Percentiles rank a stretch among this genome's conserved stretches.
These are phyloP conservation scores for Machaerirhynchus nigripectus DNA, from an alignment of 2,113 vertebrate species.

Conservation along the genomic window DNA sequence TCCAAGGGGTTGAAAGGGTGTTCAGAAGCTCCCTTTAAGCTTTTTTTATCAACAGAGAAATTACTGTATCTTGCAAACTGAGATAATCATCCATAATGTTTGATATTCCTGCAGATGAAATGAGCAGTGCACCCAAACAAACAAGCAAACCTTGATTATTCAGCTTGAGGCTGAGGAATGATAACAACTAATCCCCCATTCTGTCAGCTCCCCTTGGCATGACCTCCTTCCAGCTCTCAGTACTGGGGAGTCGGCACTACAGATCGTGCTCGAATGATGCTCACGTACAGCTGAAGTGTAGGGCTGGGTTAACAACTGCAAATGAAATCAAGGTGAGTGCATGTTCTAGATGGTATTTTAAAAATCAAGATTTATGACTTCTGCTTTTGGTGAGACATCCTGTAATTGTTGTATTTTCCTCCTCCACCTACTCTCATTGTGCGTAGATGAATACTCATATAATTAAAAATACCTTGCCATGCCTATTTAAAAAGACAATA, in stretches of 20 bases:
- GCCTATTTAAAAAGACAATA: conserved; percentile 35
- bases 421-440: conserved; percentile 57
- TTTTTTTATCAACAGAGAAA: neutral
- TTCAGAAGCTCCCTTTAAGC: neutral
- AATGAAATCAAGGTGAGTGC: conserved; percentile 32
- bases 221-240: fast-evolving
- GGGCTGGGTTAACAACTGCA: neutral
- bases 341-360: neutral
- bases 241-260: fast-evolving
- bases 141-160: neutral
- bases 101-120: neutral
- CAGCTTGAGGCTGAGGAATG: neutral
- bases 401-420: conserved; percentile 68
- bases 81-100: neutral
- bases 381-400: conserved; percentile 56
- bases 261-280: fast-evolving
- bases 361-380: conserved; percentile 13
- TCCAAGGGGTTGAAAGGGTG: neutral
- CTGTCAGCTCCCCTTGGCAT: neutral
- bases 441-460: neutral
- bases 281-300: neutral
- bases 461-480: conserved; percentile 36
- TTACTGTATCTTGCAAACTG: neutral
- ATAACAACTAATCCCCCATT: neutral
- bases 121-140: neutral